Conservation (phyloP, 2,113 vertebrate genomes). For the Fulica atra region DNA sequence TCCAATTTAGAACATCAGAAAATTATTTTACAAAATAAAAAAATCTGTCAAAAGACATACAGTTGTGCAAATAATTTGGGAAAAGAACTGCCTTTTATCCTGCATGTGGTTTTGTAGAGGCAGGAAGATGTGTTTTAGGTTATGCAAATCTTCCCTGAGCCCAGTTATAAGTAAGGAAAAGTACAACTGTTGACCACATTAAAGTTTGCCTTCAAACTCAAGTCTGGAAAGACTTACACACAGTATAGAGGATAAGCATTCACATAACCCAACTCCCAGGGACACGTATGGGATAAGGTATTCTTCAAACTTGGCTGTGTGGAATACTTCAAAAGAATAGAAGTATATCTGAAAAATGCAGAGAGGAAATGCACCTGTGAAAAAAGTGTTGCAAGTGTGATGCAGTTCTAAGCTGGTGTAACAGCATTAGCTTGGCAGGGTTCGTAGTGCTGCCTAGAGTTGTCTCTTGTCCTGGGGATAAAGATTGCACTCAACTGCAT, state of each 20-base stretch:
- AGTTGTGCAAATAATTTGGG: neutral
- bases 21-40: neutral
- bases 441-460: neutral
- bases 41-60: neutral
- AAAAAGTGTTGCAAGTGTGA: neutral
- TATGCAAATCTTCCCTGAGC: neutral
- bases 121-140: neutral
- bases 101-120: neutral
- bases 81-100: neutral
- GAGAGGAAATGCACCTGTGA: neutral
- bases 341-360: slow-evolving; percentile 83
- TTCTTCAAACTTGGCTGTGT: slow-evolving; percentile 77
- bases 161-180: neutral
- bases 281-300: slow-evolving; percentile 76
- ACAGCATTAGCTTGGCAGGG: neutral
- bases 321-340: slow-evolving; percentile 87
- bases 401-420: neutral
- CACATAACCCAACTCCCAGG: slow-evolving; percentile 83
- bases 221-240: slow-evolving; percentile 57
- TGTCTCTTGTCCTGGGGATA: neutral
- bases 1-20: neutral
- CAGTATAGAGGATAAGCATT: slow-evolving; percentile 72
- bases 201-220: neutral
- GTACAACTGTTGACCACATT: neutral
- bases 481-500: slow-evolving; percentile 76